Percentiles rank a stretch among this genome's conserved stretches.
Conservation (phyloP, 2,888 invertebrate genomes). For the Deilephila elpenor region DNA sequence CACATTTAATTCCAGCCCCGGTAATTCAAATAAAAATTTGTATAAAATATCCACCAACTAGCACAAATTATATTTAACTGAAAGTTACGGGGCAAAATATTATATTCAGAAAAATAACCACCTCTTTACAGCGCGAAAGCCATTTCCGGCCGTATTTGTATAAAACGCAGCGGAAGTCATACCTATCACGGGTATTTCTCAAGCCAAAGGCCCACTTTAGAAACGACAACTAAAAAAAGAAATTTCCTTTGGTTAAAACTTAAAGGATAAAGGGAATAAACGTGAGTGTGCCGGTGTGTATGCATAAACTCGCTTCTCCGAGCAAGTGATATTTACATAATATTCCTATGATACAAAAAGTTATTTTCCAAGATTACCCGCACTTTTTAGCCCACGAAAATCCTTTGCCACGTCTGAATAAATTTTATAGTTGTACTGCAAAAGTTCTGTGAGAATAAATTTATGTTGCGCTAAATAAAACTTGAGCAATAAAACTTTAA, state of each 20-base stretch:
- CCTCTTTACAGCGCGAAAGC: background rate
- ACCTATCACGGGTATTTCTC: conserved; percentile 8
- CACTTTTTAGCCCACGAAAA: background rate
- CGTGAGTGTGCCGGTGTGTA: conserved; percentile 29
- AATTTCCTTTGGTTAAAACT: conserved; percentile 15
- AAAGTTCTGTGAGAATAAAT: background rate
- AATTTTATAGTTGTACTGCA: background rate
- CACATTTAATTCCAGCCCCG: no score
- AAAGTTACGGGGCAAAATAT: background rate
- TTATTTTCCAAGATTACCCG: conserved; percentile 49
- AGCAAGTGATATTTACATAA: conserved; percentile 46
- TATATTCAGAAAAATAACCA: background rate
- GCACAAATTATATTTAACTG: background rate
- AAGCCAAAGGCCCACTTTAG: conserved; percentile 16
- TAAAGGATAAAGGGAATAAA: conserved; percentile 22
- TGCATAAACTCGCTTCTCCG: conserved; percentile 44
- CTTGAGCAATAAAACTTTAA: conserved; percentile 3
- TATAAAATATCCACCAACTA: background rate
- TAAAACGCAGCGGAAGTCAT: conserved; percentile 34
- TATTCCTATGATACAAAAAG: conserved; percentile 50
- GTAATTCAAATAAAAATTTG: no score
- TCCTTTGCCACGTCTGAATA: conserved; percentile 8
- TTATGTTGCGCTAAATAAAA: background rate
- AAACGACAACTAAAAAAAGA: background rate
- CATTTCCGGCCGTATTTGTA: conserved; percentile 20